Evolutionary conservation across 2,113 vertebrate species (phyloP).

Genomic region (Lophotis ruficrista): DNA sequence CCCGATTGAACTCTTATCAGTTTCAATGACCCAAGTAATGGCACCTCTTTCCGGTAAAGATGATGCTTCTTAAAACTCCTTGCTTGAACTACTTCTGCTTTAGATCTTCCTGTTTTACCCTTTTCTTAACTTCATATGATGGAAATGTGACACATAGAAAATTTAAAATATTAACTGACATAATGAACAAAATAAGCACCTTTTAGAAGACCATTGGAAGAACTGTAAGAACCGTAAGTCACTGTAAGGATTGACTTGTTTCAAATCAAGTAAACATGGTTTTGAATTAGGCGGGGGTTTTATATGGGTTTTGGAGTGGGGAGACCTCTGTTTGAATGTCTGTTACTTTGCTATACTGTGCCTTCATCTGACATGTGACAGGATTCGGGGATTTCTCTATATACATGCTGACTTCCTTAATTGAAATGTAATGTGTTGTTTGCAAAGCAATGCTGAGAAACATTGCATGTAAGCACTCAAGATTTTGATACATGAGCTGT

Average conservation of each 20-base stretch:
- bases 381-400: neutral
- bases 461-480: neutral
- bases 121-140: neutral
- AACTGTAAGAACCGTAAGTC: neutral
- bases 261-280: neutral
- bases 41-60: neutral
- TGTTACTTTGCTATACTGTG: neutral
- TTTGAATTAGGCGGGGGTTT: neutral
- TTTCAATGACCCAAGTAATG: neutral
- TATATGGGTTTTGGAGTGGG: neutral
- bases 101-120: neutral
- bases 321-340: neutral
- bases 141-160: neutral
- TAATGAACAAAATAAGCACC: neutral
- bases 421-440: neutral
- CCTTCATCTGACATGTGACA: neutral
- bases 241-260: neutral
- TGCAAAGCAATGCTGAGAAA: neutral
- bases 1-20: neutral
- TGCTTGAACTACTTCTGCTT: neutral
- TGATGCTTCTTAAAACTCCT: neutral
- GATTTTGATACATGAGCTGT: neutral
- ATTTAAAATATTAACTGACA: neutral
- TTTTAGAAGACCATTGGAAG: neutral
- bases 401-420: neutral